Evolutionary conservation across 2,797 vertebrate genomes (phyloP).

Genomic region (Bradypodion ventrale): DNA sequence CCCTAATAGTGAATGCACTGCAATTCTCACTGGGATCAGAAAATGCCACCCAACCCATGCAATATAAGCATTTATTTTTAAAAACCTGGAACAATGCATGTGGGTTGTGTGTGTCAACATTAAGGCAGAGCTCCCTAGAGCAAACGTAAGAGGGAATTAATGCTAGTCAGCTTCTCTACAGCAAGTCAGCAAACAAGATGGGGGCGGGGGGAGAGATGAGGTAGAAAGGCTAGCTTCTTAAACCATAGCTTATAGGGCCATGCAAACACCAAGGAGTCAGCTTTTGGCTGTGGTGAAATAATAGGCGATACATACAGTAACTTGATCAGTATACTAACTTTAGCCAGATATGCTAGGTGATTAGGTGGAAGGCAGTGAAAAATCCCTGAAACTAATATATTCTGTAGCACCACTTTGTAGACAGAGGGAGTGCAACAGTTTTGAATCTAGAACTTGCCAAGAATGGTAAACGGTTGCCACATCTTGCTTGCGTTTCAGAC

Average conservation of each 20-base stretch:
- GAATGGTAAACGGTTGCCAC: not conserved
- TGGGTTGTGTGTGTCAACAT: too few relatives aligned
- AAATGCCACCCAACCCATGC: too few relatives aligned
- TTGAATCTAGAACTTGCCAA: not conserved
- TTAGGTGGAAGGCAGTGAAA: not conserved
- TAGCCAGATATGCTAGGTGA: not conserved
- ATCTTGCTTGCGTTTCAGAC: not conserved
- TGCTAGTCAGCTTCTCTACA: too few relatives aligned
- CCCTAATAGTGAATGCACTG: too few relatives aligned
- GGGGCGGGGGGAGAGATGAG: too few relatives aligned
- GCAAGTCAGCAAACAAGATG: too few relatives aligned
- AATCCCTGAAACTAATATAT: not conserved
- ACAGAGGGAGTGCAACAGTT: not conserved
- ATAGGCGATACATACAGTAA: not conserved
- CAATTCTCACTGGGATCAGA: too few relatives aligned
- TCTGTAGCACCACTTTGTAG: slow-evolving; percentile 15
- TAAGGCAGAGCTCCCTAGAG: too few relatives aligned
- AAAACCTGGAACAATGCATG: too few relatives aligned
- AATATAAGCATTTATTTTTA: too few relatives aligned
- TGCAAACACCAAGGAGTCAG: not conserved
- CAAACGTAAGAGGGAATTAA: too few relatives aligned
- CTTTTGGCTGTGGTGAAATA: not conserved
- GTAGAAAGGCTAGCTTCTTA: too few relatives aligned
- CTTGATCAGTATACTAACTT: not conserved
- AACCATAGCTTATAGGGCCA: not conserved